Evolutionary conservation across 2,888 invertebrate genomes (phyloP).

Genomic region (Gymnosoma rotundatum): DNA sequence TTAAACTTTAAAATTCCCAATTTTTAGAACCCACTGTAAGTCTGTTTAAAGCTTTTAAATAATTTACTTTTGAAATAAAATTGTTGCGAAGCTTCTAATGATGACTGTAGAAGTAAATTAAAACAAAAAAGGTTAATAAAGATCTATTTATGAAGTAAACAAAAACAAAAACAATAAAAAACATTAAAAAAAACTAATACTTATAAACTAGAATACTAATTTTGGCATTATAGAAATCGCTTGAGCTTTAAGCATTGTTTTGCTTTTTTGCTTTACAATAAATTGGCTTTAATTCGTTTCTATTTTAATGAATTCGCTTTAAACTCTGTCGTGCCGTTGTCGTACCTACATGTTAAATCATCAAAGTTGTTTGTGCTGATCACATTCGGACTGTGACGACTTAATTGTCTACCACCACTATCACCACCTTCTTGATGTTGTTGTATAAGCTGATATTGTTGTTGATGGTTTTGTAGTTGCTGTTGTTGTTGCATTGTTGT

Average conservation of each 20-base stretch:
- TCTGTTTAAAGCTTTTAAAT: slow-evolving; percentile 31
- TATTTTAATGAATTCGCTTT: slow-evolving; percentile 43
- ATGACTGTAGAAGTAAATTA: slow-evolving; percentile 19
- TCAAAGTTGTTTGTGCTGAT: slow-evolving; percentile 69
- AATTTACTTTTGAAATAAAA: slow-evolving; percentile 21
- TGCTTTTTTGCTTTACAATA: slow-evolving; percentile 37
- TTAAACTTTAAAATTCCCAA: neutral
- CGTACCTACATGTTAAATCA: slow-evolving; percentile 72
- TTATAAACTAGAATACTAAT: slow-evolving; percentile 43
- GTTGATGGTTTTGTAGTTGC: slow-evolving; percentile 43
- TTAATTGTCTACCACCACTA: slow-evolving; percentile 61
- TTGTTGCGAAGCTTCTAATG: slow-evolving; percentile 15
- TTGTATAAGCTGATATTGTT: slow-evolving; percentile 61
- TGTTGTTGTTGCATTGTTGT: slow-evolving; percentile 58
- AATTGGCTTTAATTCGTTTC: slow-evolving; percentile 20
- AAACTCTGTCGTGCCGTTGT: slow-evolving; percentile 70
- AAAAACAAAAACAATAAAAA: slow-evolving; percentile 29
- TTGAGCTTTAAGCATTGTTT: slow-evolving; percentile 44
- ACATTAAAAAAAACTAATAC: neutral
- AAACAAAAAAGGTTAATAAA: neutral
- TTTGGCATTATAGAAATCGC: slow-evolving; percentile 27
- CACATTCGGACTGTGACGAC: slow-evolving; percentile 62
- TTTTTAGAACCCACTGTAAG: slow-evolving; percentile 46
- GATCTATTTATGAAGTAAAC: slow-evolving; percentile 35
- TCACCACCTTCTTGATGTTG: slow-evolving; percentile 57